Conservation (phyloP, 2,888 invertebrate species). For the Troglohyphantes excavatus region DNA sequence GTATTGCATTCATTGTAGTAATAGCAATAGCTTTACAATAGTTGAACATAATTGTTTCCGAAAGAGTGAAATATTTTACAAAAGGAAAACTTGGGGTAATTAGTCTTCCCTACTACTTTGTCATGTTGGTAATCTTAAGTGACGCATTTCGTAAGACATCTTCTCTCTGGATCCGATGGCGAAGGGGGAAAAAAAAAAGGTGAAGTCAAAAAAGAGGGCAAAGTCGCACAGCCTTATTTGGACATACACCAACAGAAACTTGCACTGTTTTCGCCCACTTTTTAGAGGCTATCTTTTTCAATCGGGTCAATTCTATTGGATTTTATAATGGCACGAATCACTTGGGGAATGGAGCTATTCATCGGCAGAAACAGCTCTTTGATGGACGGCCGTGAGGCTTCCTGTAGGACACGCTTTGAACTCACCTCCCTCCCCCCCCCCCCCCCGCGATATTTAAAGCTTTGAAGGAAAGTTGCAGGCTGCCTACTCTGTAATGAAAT, state of each 20-base stretch:
- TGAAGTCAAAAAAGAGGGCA: conserved; percentile 58
- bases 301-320: conserved; percentile 59
- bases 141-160: conserved; percentile 37
- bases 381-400: too few species aligned
- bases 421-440: too few species aligned
- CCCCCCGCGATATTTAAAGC: too few species aligned
- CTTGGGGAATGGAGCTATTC: neutral
- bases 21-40: too few species aligned
- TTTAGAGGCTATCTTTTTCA: conserved; percentile 50
- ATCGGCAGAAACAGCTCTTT: too few species aligned
- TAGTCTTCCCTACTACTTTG: conserved; percentile 7
- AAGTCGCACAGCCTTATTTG: conserved; percentile 56
- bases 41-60: too few species aligned
- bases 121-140: conserved; percentile 2
- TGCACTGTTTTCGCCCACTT: conserved; percentile 61
- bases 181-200: conserved; percentile 6
- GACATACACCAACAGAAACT: conserved; percentile 47
- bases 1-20: too few species aligned
- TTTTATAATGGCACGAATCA: conserved; percentile 26
- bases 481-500: too few species aligned
- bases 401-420: too few species aligned
- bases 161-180: neutral
- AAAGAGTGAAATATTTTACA: too few species aligned
- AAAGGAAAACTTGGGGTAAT: neutral
- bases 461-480: too few species aligned